These are phyloP conservation scores for Dicyrtomina minuta DNA, from an alignment of 2,888 invertebrate genomes.

Conservation along the genomic window DNA sequence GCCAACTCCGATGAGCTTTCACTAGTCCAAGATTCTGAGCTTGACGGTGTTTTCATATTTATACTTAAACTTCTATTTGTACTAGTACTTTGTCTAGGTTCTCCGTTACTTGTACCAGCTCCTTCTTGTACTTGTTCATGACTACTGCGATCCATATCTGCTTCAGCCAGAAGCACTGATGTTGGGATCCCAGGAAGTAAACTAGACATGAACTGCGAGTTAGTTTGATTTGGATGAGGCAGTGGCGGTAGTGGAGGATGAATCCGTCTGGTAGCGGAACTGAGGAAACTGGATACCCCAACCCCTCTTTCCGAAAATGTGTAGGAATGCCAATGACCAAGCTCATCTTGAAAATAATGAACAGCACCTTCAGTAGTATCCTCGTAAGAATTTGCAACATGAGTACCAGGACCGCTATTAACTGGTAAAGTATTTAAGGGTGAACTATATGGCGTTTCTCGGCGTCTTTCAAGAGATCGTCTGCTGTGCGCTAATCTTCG, in stretches of 20 bases:
- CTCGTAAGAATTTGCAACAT: conserved; percentile 76
- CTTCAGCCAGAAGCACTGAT: neutral
- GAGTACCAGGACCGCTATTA: conserved; percentile 59
- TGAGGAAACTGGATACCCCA: too few relatives aligned
- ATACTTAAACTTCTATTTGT: conserved; percentile 22
- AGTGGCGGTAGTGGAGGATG: neutral
- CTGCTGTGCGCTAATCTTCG: conserved; percentile 51
- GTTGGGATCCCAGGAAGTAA: too few relatives aligned
- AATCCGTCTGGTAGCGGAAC: too few relatives aligned
- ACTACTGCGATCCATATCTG: conserved; percentile 12
- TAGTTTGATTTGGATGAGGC: neutral
- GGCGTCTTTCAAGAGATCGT: conserved; percentile 47
- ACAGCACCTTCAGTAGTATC: conserved; percentile 81
- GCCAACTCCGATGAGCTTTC: conserved; percentile 51
- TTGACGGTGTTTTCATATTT: conserved; percentile 49
- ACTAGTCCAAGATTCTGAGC: conserved; percentile 53
- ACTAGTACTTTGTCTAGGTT: conserved; percentile 30
- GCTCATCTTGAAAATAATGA: conserved; percentile 82
- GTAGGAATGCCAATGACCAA: conserved; percentile 82
- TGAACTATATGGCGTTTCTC: conserved; percentile 50
- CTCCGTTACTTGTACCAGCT: conserved; percentile 32
- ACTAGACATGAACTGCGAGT: conserved; percentile 5
- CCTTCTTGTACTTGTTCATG: conserved; percentile 42
- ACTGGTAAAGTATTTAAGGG: conserved; percentile 46
- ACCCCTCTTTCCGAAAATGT: conserved; percentile 64